Evolutionary conservation across 2,888 invertebrate species (phyloP), one percentile per base, ranked within the genome.

Genomic region (Anthophora plumipes): DNA sequence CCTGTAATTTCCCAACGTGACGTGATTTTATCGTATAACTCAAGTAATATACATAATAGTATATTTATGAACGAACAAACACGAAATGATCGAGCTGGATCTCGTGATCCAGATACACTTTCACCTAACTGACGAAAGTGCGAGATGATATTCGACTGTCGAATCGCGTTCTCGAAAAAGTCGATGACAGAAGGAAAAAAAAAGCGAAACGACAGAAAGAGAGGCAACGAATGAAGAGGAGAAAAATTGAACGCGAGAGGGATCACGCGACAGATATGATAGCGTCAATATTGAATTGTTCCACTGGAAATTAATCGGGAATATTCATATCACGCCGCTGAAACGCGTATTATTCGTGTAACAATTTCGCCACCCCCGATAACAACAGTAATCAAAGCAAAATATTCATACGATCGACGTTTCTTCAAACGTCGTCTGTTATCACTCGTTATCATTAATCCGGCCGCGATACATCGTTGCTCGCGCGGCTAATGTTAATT

Each of bases 281-380:
- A 20, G 25, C 64, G 41, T n/a, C 52, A 61, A 68, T 77, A 77
- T 77, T 61, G 67, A 77, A 77, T 61, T 22, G 54, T 57, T 55
- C 48, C 48, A 41, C 9, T 55, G 61, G 61, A 68, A 68, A 77
- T 77, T 68, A 77, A 77, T 76, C 41, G 61, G 11, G 67, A 76
- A 77, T 77, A 77, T 63, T 54, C 55, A 63, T 68, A 41, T 31
- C 41, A 48, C 6, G 37, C 0, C 37, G 61, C 17, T 50, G 48
- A 50, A 61, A 59, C 63, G 78, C 37, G 50, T 63, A 68, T 77
- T 54, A 63, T 55, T 55, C 61, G 46, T 69, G 52, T 64, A 59
- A 77, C 66, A 63, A 61, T 77, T 67, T 77, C 48, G 50, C 8
- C n/a, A n/a, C n/a, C n/a, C 52, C 2, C 37, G 41, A 20, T 69